Base-by-base conservation (phyloP, 2,888 invertebrate genomes). In the Sphaerophoria taeniata region DNA sequence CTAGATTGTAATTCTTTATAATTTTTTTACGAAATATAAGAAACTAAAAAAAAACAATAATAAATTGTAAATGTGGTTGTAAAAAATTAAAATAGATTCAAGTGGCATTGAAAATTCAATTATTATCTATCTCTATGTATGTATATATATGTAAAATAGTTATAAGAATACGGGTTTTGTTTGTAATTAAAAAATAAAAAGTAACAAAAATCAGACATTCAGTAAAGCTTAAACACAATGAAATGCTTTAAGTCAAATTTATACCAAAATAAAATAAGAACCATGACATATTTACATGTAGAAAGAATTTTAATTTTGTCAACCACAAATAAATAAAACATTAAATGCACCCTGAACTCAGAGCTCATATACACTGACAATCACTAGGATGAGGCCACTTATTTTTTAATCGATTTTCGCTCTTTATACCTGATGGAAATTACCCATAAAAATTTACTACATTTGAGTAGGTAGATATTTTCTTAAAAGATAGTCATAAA, bases 31-130 rank as follows among this genome's bases (percentile, higher is more conserved):
- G 31, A 16, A 43, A 16, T 49, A 49, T 4, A 3, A 39, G 6
- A 63, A 9, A 65, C 14, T 36, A 70, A 24, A 47, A 61, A 61
- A 43, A 33, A 75, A 81, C 73, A 85, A 81, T 85, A 85, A 85
- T 85, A 55, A 77, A 72, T 81, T 73, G 69, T 81, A 73, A 80
- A 81, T 81, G 72, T 73, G 85, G 85, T 85, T 85, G 85, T 85
- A 85, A 77, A 81, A 77, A 81, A 73, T 70, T 73, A 65, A 70
- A 43, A 63, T 76, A 85, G 45, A 80, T 55, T 76, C 51, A 56
- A 63, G 67, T 60, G 72, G 72, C 53, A 79, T 71, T 53, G 55
- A 67, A 79, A 69, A 51, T 56, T 81, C 67, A 81, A 77, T 81
- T 85, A 77, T 81, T 85, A 76, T 61, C 43, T 72, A 63, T 67